Evolutionary conservation across 1,140 invertebrate species (phyloP), one percentile per base, ranked within the genome.

Genomic region (Hetaerina americana): DNA sequence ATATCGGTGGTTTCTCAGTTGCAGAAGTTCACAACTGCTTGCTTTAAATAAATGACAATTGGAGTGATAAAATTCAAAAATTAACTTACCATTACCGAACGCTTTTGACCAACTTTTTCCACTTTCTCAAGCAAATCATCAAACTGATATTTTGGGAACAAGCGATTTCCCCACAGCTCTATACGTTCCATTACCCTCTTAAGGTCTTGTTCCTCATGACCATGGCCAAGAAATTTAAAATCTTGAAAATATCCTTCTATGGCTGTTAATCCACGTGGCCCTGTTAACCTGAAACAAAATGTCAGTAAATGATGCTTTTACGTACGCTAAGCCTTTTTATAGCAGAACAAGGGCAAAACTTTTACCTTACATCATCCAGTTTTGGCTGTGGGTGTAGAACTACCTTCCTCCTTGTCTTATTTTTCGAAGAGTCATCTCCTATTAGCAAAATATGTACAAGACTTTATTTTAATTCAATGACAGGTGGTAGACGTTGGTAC

Each of bases 81-180:
- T 49, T 5, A 1, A 31, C 71, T 69, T 68, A 76, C 75, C 24
- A 71, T 24, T 25, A 76, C 73, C 27, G 69, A 27, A 68, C 70
- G 68, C 22, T 76, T 77, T 49, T 74, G 70, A 0, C 76, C 76
- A 10, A 77, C 70, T 27, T 74, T 74, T 69, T 76, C 76, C 22
- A 77, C 40, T 68, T 71, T 72, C 26, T 66, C 70, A 12, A 76
- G 68, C 57, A 68, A 66, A 73, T 77, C 76, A 71, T 75, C 75
- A 72, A 77, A 77, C 8, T 73, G 73, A 27, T 69, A 66, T 66
- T 22, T 57, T 57, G 40, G 40, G 22, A 57, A 57, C 10, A 57
- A 71, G n/a, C 26, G 12, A 18, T 70, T 70, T 28, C 26, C 22
- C 72, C 73, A 0, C 66, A 68, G 26, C 72, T 72, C 25, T 66